Percentiles rank a stretch among this genome's conserved stretches.
Evolutionary conservation across 2,113 vertebrate genomes (phyloP).

Genomic region (Blennius ocellaris): DNA sequence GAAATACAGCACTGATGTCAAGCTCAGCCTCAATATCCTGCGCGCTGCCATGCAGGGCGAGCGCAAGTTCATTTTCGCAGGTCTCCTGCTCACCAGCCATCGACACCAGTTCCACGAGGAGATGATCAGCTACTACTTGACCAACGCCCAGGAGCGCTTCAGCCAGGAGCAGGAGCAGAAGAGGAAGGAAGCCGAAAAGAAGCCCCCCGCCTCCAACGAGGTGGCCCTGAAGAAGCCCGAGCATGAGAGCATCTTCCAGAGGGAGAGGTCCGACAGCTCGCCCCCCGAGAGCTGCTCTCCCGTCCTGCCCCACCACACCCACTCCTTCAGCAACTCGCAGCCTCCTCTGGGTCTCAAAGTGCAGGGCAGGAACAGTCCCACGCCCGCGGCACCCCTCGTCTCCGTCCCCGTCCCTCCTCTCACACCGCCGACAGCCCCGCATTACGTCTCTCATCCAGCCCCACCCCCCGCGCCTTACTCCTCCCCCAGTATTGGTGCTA

Average conservation of each 20-base stretch:
- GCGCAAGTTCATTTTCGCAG: constrained; percentile 98
- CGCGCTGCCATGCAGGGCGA: constrained; percentile 99
- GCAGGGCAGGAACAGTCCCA: constrained; percentile 90
- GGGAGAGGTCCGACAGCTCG: constrained; percentile 86
- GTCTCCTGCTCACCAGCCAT: constrained; percentile 95
- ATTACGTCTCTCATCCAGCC: constrained; percentile 58
- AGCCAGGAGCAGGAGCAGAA: constrained; percentile 96
- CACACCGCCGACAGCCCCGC: constrained; percentile 65
- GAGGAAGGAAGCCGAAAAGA: constrained; percentile 88
- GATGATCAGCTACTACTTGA: constrained; percentile 98
- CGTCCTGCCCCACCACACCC: constrained; percentile 79
- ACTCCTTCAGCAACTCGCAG: constrained; percentile 82
- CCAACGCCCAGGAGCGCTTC: constrained; percentile 96
- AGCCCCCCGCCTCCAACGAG: constrained; percentile 41
- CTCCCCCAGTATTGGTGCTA: constrained; percentile 87
- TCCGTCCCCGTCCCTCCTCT: constrained; percentile 65
- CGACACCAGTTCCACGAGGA: constrained; percentile 99
- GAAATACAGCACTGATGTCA: constrained; percentile 99
- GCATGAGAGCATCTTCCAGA: constrained; percentile 76
- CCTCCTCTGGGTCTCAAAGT: constrained; percentile 88
- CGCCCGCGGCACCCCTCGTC: constrained; percentile 67
- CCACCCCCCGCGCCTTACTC: constrained; percentile 82
- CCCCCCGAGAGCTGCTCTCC: constrained; percentile 91
- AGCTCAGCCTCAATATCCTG: constrained; percentile 98
- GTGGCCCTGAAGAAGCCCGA: constrained; percentile 58